Percentiles rank a stretch among this genome's conserved stretches.
Conservation (phyloP, 2,113 vertebrate species). For the Platysternon megacephalum region DNA sequence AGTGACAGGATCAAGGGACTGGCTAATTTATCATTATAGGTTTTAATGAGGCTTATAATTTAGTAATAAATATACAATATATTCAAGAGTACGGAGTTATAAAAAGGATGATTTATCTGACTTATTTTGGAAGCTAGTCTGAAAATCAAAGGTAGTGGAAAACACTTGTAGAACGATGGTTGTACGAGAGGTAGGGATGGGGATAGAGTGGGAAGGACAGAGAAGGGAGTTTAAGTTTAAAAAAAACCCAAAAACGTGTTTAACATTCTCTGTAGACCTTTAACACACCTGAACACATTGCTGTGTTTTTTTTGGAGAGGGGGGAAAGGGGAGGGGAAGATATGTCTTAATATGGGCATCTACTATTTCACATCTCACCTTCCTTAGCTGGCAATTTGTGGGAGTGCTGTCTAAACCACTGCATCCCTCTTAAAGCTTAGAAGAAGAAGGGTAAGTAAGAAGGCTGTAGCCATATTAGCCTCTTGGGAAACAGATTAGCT, state of each 20-base stretch:
- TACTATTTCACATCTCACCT: slow-evolving; percentile 8
- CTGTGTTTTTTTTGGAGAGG: neutral
- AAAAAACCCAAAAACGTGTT: neutral
- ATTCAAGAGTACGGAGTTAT: slow-evolving; percentile 52
- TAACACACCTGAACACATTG: neutral
- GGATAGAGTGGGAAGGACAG: neutral
- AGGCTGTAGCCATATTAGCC: neutral
- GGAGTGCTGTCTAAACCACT: neutral
- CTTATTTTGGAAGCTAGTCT: slow-evolving; percentile 41
- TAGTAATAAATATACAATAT: slow-evolving; percentile 67
- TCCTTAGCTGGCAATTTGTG: neutral
- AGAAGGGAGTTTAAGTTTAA: slow-evolving; percentile 19
- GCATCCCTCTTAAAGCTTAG: neutral
- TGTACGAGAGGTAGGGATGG: neutral
- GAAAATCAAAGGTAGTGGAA: slow-evolving; percentile 18
- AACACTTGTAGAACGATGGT: slow-evolving; percentile 1
- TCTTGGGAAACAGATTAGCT: neutral
- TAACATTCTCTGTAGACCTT: neutral
- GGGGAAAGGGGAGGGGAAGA: neutral
- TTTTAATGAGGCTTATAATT: slow-evolving; percentile 75
- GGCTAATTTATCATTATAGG: slow-evolving; percentile 72
- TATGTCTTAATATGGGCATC: neutral
- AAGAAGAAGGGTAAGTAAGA: neutral
- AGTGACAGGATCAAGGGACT: slow-evolving; percentile 65
- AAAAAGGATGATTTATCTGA: slow-evolving; percentile 69